Evolutionary conservation across 2,888 invertebrate species (phyloP).

Genomic region (Pheosia tremula): DNA sequence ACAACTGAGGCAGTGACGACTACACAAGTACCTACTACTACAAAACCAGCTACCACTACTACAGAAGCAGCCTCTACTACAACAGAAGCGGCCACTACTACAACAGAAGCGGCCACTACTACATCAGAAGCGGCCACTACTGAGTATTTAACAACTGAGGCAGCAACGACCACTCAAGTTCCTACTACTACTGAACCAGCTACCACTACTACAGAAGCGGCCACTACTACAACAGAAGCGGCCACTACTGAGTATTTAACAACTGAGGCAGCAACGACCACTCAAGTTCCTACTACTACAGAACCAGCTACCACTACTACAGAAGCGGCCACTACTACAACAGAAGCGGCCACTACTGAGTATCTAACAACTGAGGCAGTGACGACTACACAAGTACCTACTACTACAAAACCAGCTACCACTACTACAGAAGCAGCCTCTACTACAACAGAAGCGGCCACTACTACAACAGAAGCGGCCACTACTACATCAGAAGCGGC

Average conservation of each 20-base stretch:
- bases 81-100: slow-evolving; percentile 3
- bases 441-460: slow-evolving; percentile 10
- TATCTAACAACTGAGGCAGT: slow-evolving; percentile 10
- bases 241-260: background rate
- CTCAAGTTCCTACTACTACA: slow-evolving; percentile 4
- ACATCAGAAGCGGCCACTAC: background rate
- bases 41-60: slow-evolving; percentile 3
- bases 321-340: slow-evolving; percentile 14
- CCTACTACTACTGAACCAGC: background rate
- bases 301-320: slow-evolving; percentile 6
- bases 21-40: slow-evolving; percentile 1
- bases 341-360: slow-evolving; percentile 3
- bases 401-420: background rate
- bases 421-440: slow-evolving; percentile 3
- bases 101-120: background rate
- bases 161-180: background rate
- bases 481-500: background rate
- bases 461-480: slow-evolving; percentile 7
- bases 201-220: background rate
- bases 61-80: background rate
- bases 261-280: background rate
- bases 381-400: too few relatives aligned
- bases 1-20: too few relatives aligned
- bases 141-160: background rate
- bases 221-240: background rate